phyloP scores from a whole-genome alignment of 2,797 vertebrate genomes.

The Clarias platycephalus region DNA sequence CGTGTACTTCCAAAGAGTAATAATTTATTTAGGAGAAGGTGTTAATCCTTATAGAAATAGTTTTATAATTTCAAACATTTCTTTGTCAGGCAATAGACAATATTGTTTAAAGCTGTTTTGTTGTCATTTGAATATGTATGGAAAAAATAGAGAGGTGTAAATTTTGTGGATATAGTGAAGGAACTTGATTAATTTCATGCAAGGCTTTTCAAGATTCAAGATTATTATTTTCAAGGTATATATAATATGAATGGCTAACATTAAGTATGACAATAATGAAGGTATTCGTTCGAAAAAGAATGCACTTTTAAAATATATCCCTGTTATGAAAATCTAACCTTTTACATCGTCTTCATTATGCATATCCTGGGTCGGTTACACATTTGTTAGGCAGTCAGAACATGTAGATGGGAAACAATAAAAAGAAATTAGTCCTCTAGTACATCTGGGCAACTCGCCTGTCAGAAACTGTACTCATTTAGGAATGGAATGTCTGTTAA shows the following conservation, averaged over 20 bases:
- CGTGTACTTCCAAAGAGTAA: not conserved
- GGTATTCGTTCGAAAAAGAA: not conserved
- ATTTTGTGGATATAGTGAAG: not conserved
- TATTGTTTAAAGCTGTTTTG: not conserved
- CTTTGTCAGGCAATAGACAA: not conserved
- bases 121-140: slow-evolving; percentile 2
- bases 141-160: not conserved
- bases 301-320: not conserved
- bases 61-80: not conserved
- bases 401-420: not conserved
- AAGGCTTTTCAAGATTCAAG: too few species aligned
- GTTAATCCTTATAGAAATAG: not conserved
- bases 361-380: not conserved
- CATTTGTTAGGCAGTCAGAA: not conserved
- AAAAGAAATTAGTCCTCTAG: slow-evolving; percentile 3
- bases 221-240: too few species aligned
- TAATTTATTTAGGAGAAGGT: not conserved
- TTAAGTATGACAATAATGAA: not conserved
- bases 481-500: slow-evolving; percentile 37
- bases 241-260: not conserved
- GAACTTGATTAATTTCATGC: not conserved
- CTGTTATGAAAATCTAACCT: not conserved
- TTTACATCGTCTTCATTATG: not conserved
- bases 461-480: slow-evolving; percentile 30
- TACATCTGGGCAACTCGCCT: slow-evolving; percentile 28